phyloP scores from a whole-genome alignment of 1,140 invertebrate species.

The Dinoponera quadriceps region DNA sequence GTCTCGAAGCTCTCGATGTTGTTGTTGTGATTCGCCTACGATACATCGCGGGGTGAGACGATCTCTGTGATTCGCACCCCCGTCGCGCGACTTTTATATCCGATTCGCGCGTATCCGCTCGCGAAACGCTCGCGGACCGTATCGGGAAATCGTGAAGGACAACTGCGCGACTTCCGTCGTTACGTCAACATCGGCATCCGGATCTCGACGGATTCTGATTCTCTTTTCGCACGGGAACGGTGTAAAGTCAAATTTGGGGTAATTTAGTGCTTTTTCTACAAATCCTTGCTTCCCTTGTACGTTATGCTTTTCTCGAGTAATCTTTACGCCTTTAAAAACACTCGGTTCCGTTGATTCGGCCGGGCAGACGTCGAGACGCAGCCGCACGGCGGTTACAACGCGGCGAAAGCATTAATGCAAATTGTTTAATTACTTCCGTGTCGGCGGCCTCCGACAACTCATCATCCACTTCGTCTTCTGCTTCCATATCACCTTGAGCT shows the following conservation, averaged over 20 bases:
- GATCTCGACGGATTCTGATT: no score
- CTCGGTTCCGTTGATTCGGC: no score
- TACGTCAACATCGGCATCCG: no score
- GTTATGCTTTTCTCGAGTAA: background rate
- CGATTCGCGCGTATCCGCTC: no score
- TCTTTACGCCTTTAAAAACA: background rate
- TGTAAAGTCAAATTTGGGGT: no score
- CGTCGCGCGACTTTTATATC: background rate
- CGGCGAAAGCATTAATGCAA: slow-evolving; percentile 40
- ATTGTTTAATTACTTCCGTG: slow-evolving; percentile 74
- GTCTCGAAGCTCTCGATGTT: slow-evolving; percentile 76
- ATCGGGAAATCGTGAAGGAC: no score
- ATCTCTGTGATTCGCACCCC: background rate
- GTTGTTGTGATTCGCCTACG: slow-evolving; percentile 80
- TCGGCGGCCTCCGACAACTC: slow-evolving; percentile 78
- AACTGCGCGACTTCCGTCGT: no score
- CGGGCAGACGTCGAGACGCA: background rate
- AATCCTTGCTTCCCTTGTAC: background rate
- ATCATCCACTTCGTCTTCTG: slow-evolving; percentile 83
- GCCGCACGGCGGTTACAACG: background rate
- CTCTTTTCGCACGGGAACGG: no score
- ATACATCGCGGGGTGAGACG: slow-evolving; percentile 6
- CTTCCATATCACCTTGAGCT: slow-evolving; percentile 83
- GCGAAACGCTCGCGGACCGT: no score
- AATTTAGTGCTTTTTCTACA: no score